These are phyloP conservation scores for Mimas tiliae DNA, from an alignment of 2,888 invertebrate species.

Conservation along the genomic window DNA sequence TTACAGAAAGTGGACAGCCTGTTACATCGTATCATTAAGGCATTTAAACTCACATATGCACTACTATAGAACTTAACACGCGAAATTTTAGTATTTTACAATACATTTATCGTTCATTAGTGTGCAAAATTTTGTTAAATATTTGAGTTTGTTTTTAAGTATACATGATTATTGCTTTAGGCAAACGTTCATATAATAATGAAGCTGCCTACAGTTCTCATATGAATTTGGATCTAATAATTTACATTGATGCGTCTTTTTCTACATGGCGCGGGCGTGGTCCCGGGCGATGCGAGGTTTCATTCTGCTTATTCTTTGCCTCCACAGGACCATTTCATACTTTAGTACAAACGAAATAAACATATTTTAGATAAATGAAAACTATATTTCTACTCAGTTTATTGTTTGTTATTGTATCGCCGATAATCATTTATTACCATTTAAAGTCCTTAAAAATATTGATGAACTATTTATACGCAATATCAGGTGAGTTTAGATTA, in stretches of 20 bases:
- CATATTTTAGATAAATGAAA: conserved; percentile 2
- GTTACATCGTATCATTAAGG: background rate
- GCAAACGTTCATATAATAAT: background rate
- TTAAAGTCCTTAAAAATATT: background rate
- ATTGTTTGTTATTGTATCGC: background rate
- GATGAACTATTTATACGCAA: too few species aligned
- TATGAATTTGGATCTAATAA: background rate
- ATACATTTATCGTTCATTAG: background rate
- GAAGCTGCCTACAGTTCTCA: background rate
- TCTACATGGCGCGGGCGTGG: background rate
- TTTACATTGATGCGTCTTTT: conserved; percentile 12
- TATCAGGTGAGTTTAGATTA: too few species aligned
- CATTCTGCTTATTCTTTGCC: conserved; percentile 3
- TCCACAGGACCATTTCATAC: conserved; percentile 19
- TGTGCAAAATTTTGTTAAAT: background rate
- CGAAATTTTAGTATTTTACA: too few species aligned
- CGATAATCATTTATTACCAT: background rate
- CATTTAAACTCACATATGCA: background rate
- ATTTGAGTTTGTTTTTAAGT: too few species aligned
- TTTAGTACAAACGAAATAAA: conserved; percentile 23
- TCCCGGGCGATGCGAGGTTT: background rate
- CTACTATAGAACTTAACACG: background rate
- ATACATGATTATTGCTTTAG: too few species aligned
- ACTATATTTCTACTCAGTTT: conserved; percentile 3
- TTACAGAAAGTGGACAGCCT: conserved; percentile 22